phyloP scores from a whole-genome alignment of 2,113 vertebrate species.

The Nansenia antarctica region DNA sequence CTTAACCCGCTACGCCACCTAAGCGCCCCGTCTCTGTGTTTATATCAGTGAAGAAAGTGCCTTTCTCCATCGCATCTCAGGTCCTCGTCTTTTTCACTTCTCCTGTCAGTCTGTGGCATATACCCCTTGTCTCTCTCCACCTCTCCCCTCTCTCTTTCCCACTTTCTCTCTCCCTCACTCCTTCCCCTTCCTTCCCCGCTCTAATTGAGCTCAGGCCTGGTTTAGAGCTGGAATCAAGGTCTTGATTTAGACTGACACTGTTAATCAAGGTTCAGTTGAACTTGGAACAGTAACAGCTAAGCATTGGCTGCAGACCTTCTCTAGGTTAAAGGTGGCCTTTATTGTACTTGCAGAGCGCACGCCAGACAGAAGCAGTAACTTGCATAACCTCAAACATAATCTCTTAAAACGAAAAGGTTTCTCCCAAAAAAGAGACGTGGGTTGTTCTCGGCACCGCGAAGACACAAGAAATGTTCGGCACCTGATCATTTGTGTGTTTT shows the following conservation, averaged over 20 bases:
- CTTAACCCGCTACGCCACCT: too few relatives aligned
- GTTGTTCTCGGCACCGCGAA: background rate
- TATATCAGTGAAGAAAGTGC: background rate
- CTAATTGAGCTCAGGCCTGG: constrained; percentile 50
- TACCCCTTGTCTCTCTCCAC: background rate
- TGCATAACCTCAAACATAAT: constrained; percentile 77
- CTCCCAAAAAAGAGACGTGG: constrained; percentile 56
- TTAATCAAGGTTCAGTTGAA: constrained; percentile 63
- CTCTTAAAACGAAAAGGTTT: constrained; percentile 78
- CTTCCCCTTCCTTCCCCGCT: constrained; percentile 35
- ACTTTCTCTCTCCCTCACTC: constrained; percentile 12
- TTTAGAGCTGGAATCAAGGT: constrained; percentile 43
- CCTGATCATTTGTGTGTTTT: constrained; percentile 84
- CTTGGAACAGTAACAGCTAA: constrained; percentile 48
- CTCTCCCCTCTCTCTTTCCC: background rate
- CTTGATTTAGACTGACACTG: constrained; percentile 53
- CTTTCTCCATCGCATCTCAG: background rate
- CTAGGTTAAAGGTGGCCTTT: constrained; percentile 12
- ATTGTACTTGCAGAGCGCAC: constrained; percentile 21
- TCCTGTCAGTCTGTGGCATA: constrained; percentile 2
- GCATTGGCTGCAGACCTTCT: constrained; percentile 31
- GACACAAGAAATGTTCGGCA: constrained; percentile 53
- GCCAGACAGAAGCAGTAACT: constrained; percentile 85
- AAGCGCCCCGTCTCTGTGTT: background rate
- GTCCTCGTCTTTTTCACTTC: background rate